Base-by-base conservation (phyloP, 2,113 vertebrate species). In the Phocoena sinus region DNA sequence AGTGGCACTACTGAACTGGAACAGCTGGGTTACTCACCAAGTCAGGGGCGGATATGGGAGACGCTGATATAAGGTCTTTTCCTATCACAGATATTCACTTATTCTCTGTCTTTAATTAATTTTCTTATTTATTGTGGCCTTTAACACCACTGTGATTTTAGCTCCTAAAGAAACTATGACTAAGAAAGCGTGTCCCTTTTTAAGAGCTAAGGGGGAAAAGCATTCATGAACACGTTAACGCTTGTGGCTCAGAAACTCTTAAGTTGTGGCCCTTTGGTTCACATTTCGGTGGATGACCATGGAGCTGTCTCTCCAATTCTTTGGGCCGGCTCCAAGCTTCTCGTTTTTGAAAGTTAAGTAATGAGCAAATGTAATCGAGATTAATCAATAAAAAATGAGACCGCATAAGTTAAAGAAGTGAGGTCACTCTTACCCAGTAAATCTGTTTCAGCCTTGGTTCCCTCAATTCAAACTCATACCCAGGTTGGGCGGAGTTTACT, bases 61-160 rank as follows among this genome's bases (percentile, higher is more conserved):
- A 60, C 13, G 6, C 81, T 93, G 77, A 28, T 18, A 13, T 18
- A n/a, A 63, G 58, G 2, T 44, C 41, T 20, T 23, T 31, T 95
- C 31, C 41, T 38, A 38, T 82, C 83, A 82, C 47, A 82, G 31
- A 91, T 53, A 79, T 13, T 38, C 84, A 77, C 65, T 62, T 14
- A 38, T 65, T 77, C 58, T 47, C 91, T 44, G 44, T 31, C 38
- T 84, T 83, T 41, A 62, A 58, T 80, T 53, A 76, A 47, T 65
- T 33, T 82, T 36, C 12, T 95, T 70, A 81, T 73, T 96, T 96
- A 56, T 25, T 95, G 70, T 92, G 86, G 47, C 28, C 33, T 79
- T 47, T 92, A 91, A 58, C 33, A 76, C 25, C 28, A 82, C 63
- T 76, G 23, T 47, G 79, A 81, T 90, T 93, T 97, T 91, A 92